A percentile compares a stretch with the other conserved stretches of the same genome.
These are phyloP conservation scores for Neria commutata DNA, from an alignment of 2,888 invertebrate genomes.

Conservation along the genomic window DNA sequence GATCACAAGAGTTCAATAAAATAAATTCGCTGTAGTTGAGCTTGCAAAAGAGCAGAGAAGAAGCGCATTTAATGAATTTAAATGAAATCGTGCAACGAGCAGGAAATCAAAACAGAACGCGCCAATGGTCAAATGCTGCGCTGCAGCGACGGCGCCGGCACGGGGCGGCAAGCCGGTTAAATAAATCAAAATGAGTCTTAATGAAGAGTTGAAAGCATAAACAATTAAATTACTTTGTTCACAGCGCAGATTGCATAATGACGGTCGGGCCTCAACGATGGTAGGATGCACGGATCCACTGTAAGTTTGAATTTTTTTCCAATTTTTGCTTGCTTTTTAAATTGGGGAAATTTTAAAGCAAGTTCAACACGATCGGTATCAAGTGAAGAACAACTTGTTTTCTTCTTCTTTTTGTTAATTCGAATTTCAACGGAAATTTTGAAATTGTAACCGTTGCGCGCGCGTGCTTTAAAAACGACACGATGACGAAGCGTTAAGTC, in stretches of 20 bases:
- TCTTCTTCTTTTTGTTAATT: too few relatives aligned
- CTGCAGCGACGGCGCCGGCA: too few relatives aligned
- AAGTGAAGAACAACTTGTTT: too few relatives aligned
- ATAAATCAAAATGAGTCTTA: neutral
- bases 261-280: too few relatives aligned
- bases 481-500: conserved; percentile 45
- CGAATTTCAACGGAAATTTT: too few relatives aligned
- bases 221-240: neutral
- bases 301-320: too few relatives aligned
- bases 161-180: too few relatives aligned
- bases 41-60: conserved; percentile 9
- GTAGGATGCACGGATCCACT: too few relatives aligned
- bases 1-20: conserved; percentile 47
- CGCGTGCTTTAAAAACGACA: conserved; percentile 13
- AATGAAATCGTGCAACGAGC: conserved; percentile 24
- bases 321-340: too few relatives aligned
- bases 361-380: too few relatives aligned
- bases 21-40: conserved; percentile 34
- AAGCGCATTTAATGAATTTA: conserved; percentile 1
- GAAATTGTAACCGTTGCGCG: conserved; percentile 8
- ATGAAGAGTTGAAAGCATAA: neutral
- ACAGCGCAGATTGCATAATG: neutral
- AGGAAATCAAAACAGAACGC: conserved; percentile 39
- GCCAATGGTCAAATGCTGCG: neutral
- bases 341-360: too few relatives aligned